Evolutionary conservation across 2,797 vertebrate genomes (phyloP).

Genomic region (Sebastes paucispinis): DNA sequence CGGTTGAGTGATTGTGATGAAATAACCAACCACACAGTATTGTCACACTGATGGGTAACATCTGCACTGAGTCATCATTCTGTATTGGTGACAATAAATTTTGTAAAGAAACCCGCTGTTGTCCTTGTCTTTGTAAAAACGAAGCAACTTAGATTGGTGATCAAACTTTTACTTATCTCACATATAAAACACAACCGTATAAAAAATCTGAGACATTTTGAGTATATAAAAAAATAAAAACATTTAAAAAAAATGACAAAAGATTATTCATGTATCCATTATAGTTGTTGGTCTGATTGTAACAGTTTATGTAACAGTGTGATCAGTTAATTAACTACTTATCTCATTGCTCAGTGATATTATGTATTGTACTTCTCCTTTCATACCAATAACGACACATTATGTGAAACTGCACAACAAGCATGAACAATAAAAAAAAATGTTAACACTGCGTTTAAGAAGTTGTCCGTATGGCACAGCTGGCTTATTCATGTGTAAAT

Average conservation of each 20-base stretch:
- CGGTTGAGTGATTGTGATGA: not conserved
- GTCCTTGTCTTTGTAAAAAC: constrained; percentile 4
- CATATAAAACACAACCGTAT: not conserved
- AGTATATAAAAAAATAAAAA: not conserved
- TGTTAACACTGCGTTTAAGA: not conserved
- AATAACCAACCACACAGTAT: not conserved
- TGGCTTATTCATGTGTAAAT: not conserved
- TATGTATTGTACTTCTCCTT: not conserved
- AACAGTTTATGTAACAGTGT: not conserved
- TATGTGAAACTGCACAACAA: not conserved
- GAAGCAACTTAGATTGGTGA: not conserved
- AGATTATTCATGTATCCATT: not conserved
- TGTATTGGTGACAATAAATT: constrained; percentile 63
- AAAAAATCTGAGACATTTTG: not conserved
- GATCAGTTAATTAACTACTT: not conserved
- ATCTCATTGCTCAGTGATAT: not conserved
- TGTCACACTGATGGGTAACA: constrained; percentile 34
- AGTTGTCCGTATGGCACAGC: not conserved
- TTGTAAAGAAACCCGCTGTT: constrained; percentile 56
- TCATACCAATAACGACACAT: not conserved
- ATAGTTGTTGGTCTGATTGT: not conserved
- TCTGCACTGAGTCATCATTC: constrained; percentile 13
- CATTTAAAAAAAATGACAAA: not conserved
- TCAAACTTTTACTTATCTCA: not conserved
- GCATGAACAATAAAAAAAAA: too few species aligned